Conservation (phyloP, 2,888 invertebrate species). For the Amphipoea oculea region DNA sequence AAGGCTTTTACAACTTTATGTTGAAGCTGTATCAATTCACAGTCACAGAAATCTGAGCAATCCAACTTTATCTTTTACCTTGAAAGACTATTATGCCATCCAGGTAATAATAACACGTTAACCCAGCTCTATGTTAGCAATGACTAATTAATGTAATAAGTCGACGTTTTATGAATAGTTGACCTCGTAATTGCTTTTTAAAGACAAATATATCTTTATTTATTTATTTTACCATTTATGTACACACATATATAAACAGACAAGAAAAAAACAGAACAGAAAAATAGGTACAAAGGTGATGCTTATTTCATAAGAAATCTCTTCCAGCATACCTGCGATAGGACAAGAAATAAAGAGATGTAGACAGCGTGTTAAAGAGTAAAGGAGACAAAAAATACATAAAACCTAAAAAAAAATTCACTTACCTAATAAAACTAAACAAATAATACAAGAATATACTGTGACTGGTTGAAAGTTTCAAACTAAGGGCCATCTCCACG, state of each 20-base stretch:
- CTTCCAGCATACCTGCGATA: too few relatives aligned
- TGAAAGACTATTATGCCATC: conserved; percentile 94
- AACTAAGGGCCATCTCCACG: background rate
- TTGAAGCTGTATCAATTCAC: conserved; percentile 94
- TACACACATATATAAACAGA: too few relatives aligned
- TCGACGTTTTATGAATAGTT: background rate
- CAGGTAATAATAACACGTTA: conserved; percentile 84
- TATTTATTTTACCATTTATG: too few relatives aligned
- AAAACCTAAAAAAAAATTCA: too few relatives aligned
- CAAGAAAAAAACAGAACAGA: too few relatives aligned
- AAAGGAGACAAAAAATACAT: too few relatives aligned
- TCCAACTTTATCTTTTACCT: conserved; percentile 91
- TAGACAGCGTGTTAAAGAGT: too few relatives aligned
- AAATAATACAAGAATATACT: too few relatives aligned
- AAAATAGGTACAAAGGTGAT: too few relatives aligned
- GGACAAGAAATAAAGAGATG: too few relatives aligned
- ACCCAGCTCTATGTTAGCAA: background rate
- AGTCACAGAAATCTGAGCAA: conserved; percentile 93
- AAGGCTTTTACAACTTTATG: conserved; percentile 92
- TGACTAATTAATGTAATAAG: background rate
- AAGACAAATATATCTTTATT: background rate
- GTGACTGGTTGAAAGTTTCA: background rate
- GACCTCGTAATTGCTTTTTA: background rate
- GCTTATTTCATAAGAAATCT: too few relatives aligned
- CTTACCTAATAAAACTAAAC: too few relatives aligned